Conservation (phyloP, 2,113 vertebrate genomes). For the Rhinogobius similis region DNA sequence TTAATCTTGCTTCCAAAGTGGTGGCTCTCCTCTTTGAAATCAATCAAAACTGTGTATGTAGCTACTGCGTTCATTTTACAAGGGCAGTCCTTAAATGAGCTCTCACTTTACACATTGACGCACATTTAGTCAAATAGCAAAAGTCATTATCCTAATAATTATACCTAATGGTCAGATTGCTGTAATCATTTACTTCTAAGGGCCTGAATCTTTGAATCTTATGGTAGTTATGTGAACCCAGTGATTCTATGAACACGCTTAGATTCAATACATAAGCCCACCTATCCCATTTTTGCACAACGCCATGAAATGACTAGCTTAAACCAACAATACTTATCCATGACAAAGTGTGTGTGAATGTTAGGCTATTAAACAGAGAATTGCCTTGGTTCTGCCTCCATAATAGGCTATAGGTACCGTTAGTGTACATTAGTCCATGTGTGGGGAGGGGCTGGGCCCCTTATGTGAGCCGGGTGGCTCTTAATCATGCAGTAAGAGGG, state of each 20-base stretch:
- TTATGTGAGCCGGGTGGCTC: conserved; percentile 35
- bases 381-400: conserved; percentile 47
- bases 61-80: conserved; percentile 4
- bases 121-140: conserved; percentile 1
- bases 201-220: background rate
- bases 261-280: conserved; percentile 10
- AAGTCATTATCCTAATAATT: conserved; percentile 5
- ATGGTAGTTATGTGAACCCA: background rate
- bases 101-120: conserved; percentile 2
- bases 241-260: background rate
- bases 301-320: conserved; percentile 56
- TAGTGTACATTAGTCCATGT: conserved; percentile 56
- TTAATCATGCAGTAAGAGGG: conserved; percentile 55
- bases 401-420: conserved; percentile 59
- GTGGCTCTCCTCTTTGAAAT: conserved; percentile 66
- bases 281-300: conserved; percentile 36
- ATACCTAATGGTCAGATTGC: background rate
- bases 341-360: conserved; percentile 50
- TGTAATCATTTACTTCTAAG: background rate
- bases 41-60: conserved; percentile 42
- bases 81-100: conserved; percentile 29
- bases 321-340: conserved; percentile 54
- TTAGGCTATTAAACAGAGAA: conserved; percentile 56
- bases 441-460: conserved; percentile 26
- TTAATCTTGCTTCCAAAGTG: conserved; percentile 68